These are phyloP conservation scores for Chloroceryle aenea DNA, from an alignment of 2,113 vertebrate species.

Conservation along the genomic window DNA sequence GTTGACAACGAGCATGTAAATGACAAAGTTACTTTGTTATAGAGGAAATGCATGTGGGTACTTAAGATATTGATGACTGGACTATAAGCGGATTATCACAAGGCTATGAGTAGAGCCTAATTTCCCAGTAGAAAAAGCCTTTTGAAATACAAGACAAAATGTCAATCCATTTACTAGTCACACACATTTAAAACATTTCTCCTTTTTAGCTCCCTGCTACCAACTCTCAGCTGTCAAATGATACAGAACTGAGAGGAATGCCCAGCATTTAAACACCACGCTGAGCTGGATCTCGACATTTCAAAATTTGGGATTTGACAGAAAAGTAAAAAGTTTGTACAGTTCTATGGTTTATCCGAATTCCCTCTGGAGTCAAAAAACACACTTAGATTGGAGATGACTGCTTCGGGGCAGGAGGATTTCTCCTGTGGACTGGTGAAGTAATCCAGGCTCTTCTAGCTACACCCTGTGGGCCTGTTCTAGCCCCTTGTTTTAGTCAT, in stretches of 20 bases:
- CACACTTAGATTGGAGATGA: neutral
- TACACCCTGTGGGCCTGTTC: neutral
- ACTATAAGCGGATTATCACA: constrained; percentile 52
- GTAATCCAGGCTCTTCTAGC: neutral
- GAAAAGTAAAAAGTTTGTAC: neutral
- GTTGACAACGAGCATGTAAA: neutral
- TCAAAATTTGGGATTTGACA: neutral
- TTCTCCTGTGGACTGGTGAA: neutral
- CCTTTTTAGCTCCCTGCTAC: neutral
- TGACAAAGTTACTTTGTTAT: constrained; percentile 8
- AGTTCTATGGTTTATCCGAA: neutral
- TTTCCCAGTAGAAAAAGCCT: constrained; percentile 52
- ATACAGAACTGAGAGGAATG: neutral
- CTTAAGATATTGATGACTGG: constrained; percentile 56
- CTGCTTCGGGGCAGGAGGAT: neutral
- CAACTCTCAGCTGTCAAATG: neutral
- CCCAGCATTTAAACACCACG: neutral
- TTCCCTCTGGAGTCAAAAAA: neutral
- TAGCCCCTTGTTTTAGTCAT: neutral
- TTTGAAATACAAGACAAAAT: constrained; percentile 59
- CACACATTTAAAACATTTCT: neutral
- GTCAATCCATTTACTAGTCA: constrained; percentile 15
- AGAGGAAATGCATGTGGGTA: neutral
- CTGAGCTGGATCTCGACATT: neutral
- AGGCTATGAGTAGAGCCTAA: neutral